Percentiles rank a stretch among this genome's conserved stretches.
Evolutionary conservation across 2,797 vertebrate genomes (phyloP).

Genomic region (Ispidina picta): DNA sequence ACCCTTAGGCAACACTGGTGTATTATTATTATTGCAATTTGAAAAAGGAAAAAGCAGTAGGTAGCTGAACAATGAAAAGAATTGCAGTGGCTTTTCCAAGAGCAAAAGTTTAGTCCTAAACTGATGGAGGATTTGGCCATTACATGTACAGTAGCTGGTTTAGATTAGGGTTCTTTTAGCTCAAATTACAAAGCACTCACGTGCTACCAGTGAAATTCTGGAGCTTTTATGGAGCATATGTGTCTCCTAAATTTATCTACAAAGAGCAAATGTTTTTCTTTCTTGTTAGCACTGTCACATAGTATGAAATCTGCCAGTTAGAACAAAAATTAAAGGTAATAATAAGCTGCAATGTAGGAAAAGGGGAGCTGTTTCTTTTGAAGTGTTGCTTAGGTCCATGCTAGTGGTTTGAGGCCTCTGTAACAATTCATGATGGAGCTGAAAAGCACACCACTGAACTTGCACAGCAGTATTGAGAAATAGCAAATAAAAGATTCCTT

Average conservation of each 20-base stretch:
- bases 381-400: neutral
- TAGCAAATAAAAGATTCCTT: too few species aligned
- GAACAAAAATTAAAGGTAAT: slow-evolving; percentile 14
- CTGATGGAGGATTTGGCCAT: neutral
- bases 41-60: neutral
- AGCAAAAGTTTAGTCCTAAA: neutral
- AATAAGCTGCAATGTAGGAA: neutral
- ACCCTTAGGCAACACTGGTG: neutral
- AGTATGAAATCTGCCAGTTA: slow-evolving; percentile 4
- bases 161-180: neutral
- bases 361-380: neutral
- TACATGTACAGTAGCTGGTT: neutral
- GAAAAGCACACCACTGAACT: neutral
- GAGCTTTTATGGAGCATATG: neutral
- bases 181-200: neutral
- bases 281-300: neutral
- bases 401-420: neutral
- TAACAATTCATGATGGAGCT: neutral
- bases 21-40: neutral
- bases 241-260: neutral
- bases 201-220: neutral
- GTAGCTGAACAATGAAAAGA: neutral
- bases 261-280: neutral
- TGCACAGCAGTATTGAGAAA: neutral
- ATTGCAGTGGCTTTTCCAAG: neutral